Evolutionary conservation across 2,797 vertebrate species (phyloP).

Genomic region (Spheniscus humboldti): DNA sequence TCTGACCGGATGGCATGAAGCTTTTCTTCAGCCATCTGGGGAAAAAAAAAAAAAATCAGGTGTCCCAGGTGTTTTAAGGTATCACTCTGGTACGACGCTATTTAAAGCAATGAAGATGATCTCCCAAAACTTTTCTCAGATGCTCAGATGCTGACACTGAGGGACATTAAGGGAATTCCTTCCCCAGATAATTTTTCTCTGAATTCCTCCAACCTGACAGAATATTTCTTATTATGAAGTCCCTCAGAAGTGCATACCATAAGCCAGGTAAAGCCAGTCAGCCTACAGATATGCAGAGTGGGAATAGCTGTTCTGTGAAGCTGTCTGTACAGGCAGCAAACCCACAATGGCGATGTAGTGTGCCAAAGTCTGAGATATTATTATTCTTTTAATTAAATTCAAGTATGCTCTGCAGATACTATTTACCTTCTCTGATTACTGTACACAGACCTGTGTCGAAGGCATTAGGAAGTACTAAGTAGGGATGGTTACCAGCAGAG

Average conservation of each 20-base stretch:
- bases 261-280: background rate
- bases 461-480: background rate
- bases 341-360: background rate
- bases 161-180: background rate
- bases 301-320: background rate
- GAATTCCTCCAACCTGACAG: background rate
- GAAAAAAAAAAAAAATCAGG: background rate
- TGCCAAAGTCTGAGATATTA: background rate
- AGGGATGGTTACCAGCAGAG: background rate
- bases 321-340: background rate
- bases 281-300: background rate
- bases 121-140: background rate
- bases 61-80: background rate
- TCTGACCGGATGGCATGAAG: background rate
- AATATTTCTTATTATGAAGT: background rate
- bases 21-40: background rate
- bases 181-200: background rate
- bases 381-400: constrained; percentile 24
- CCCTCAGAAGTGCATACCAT: background rate
- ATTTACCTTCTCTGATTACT: background rate
- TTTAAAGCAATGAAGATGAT: background rate
- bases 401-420: background rate
- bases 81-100: background rate
- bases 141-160: background rate
- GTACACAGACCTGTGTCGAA: background rate